phyloP scores from a whole-genome alignment of 2,797 vertebrate species.

The Bradypodion pumilum region DNA sequence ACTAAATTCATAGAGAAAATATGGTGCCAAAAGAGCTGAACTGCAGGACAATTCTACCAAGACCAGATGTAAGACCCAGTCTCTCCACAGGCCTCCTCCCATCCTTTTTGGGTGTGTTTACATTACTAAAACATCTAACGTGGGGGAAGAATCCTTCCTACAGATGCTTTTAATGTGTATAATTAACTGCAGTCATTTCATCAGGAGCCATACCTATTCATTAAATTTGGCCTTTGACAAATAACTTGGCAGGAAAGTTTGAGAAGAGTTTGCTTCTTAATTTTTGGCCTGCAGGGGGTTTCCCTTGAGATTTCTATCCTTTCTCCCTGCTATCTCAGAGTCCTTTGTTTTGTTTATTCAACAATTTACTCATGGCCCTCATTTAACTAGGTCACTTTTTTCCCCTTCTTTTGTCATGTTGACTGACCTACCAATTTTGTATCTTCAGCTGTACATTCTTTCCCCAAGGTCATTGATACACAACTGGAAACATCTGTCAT shows the following conservation, averaged over 20 bases:
- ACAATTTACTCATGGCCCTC: not conserved
- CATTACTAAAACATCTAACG: not conserved
- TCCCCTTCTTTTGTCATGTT: not conserved
- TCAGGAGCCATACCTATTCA: not conserved
- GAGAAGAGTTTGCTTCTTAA: slow-evolving; percentile 24
- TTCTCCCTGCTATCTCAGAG: slow-evolving; percentile 6
- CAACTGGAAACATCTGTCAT: not conserved
- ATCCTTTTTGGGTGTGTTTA: not conserved
- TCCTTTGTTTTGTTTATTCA: not conserved
- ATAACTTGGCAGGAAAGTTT: slow-evolving; percentile 12
- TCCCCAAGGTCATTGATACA: not conserved
- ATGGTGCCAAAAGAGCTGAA: no score
- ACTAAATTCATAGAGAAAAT: no score
- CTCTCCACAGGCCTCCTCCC: no score
- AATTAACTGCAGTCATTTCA: not conserved
- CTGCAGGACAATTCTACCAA: no score
- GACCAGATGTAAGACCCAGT: no score
- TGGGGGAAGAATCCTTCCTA: not conserved
- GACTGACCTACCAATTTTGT: slow-evolving; percentile 25
- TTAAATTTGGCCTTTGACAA: not conserved
- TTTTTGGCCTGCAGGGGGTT: slow-evolving; percentile 34
- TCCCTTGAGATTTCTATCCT: slow-evolving; percentile 32
- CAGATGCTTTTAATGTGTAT: not conserved
- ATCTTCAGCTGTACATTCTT: not conserved
- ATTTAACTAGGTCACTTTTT: not conserved